Evolutionary conservation across 2,113 vertebrate genomes (phyloP).

Genomic region (Macquaria ambigua): DNA sequence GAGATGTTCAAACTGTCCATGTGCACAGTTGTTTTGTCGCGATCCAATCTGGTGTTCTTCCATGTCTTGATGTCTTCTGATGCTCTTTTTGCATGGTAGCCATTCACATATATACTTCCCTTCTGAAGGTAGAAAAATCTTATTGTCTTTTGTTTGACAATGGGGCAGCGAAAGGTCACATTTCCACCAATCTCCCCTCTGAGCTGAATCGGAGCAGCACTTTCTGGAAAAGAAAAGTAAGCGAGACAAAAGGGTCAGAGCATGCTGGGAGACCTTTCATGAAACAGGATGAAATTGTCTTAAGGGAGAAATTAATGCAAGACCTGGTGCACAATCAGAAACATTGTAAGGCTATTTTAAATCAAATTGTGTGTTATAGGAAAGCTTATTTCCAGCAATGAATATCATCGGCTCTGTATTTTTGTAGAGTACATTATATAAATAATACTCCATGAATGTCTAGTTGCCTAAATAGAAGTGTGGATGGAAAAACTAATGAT

Average conservation of each 20-base stretch:
- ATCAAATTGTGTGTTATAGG: not conserved
- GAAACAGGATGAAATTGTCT: not conserved
- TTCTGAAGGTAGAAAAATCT: slow-evolving; percentile 22
- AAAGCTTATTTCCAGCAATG: not conserved
- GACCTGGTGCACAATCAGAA: not conserved
- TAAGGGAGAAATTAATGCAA: not conserved
- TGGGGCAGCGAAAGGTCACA: slow-evolving; percentile 38
- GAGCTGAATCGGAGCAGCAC: fast-evolving
- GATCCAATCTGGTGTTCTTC: slow-evolving; percentile 41
- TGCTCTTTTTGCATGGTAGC: fast-evolving
- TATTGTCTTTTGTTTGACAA: fast-evolving
- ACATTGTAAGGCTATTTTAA: not conserved
- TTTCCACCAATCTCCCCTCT: slow-evolving; percentile 49
- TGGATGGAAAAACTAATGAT: not conserved
- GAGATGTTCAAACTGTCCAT: slow-evolving; percentile 37
- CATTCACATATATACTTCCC: fast-evolving
- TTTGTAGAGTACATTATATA: not conserved
- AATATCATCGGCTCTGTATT: not conserved
- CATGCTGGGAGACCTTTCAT: not conserved
- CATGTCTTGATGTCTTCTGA: fast-evolving
- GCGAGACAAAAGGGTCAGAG: not conserved
- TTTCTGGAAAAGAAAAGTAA: slow-evolving; percentile 35
- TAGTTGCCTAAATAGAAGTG: not conserved
- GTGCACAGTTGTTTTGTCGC: fast-evolving
- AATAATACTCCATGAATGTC: not conserved